Evolutionary conservation across 2,888 invertebrate species (phyloP).

Genomic region (Dusona sp.): DNA sequence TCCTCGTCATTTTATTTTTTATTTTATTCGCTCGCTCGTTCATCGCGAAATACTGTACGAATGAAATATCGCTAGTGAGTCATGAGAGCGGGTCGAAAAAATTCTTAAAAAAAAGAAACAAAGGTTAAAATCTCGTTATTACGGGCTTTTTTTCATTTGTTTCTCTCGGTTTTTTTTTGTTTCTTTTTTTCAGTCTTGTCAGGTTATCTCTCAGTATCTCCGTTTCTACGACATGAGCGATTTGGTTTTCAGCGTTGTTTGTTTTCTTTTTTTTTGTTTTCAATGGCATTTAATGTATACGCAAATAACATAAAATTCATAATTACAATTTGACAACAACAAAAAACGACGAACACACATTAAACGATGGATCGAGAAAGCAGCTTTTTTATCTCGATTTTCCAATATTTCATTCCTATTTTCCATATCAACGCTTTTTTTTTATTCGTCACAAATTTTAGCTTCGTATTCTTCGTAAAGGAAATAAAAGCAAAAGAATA

Average conservation of each 20-base stretch:
- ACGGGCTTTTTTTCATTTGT: slow-evolving; percentile 27
- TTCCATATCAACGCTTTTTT: slow-evolving; percentile 19
- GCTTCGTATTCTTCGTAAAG: slow-evolving; percentile 10
- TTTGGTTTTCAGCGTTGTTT: slow-evolving; percentile 56
- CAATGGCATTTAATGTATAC: slow-evolving; percentile 30
- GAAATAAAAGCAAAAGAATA: slow-evolving; percentile 33
- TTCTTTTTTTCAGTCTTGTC: slow-evolving; percentile 74
- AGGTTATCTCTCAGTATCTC: slow-evolving; percentile 66
- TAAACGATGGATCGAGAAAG: not conserved
- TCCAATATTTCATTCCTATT: slow-evolving; percentile 17
- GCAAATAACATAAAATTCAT: slow-evolving; percentile 5
- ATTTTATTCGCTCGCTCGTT: slow-evolving; percentile 40
- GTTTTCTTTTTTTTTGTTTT: not conserved
- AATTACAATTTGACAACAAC: slow-evolving; percentile 2
- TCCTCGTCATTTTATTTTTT: slow-evolving; percentile 10
- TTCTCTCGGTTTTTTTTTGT: slow-evolving; percentile 51
- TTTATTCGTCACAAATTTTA: slow-evolving; percentile 14
- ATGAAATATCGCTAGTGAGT: slow-evolving; percentile 50
- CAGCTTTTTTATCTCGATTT: slow-evolving; percentile 24
- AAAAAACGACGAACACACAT: not conserved
- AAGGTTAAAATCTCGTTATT: slow-evolving; percentile 40
- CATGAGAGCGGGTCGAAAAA: slow-evolving; percentile 45
- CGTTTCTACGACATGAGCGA: slow-evolving; percentile 56
- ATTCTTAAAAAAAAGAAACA: slow-evolving; percentile 34
- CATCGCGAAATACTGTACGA: slow-evolving; percentile 28